A percentile compares a stretch with the other conserved stretches of the same genome.
These are phyloP conservation scores for Lysandra coridon DNA, from an alignment of 2,888 invertebrate species.

Conservation along the genomic window DNA sequence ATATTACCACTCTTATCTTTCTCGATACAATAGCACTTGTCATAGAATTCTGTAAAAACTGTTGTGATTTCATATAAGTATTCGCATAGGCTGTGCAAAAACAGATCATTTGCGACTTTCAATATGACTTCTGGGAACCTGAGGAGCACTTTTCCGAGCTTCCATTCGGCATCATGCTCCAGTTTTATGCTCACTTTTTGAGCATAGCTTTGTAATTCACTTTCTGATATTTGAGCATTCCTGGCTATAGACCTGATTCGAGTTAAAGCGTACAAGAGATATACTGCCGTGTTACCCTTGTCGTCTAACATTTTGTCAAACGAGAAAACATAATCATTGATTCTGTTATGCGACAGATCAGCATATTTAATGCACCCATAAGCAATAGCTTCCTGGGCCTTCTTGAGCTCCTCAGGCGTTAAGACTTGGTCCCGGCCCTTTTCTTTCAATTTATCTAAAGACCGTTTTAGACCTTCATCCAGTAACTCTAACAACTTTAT, in stretches of 20 bases:
- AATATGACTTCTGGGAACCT: conserved; percentile 93
- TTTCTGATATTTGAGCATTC: conserved; percentile 84
- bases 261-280: conserved; percentile 96
- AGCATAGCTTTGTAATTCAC: conserved; percentile 82
- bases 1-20: conserved; percentile 92
- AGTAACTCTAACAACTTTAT: conserved; percentile 92
- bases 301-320: conserved; percentile 99
- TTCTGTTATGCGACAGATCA: conserved; percentile 95
- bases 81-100: conserved; percentile 94
- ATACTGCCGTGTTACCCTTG: conserved; percentile 99
- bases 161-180: conserved; percentile 96
- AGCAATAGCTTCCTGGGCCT: conserved; percentile 94
- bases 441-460: conserved; percentile 90
- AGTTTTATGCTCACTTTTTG: conserved; percentile 83
- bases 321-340: conserved; percentile 97
- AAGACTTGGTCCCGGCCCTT: conserved; percentile 93
- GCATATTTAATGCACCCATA: conserved; percentile 99
- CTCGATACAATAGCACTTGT: conserved; percentile 97
- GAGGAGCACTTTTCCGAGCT: conserved; percentile 92
- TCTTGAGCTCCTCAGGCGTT: conserved; percentile 87
- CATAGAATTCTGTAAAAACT: conserved; percentile 97
- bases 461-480: conserved; percentile 93
- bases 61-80: conserved; percentile 97
- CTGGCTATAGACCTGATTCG: conserved; percentile 95
- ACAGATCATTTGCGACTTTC: conserved; percentile 90